Base-by-base conservation (phyloP, 1,140 invertebrate species). In the Bombus confusus region DNA sequence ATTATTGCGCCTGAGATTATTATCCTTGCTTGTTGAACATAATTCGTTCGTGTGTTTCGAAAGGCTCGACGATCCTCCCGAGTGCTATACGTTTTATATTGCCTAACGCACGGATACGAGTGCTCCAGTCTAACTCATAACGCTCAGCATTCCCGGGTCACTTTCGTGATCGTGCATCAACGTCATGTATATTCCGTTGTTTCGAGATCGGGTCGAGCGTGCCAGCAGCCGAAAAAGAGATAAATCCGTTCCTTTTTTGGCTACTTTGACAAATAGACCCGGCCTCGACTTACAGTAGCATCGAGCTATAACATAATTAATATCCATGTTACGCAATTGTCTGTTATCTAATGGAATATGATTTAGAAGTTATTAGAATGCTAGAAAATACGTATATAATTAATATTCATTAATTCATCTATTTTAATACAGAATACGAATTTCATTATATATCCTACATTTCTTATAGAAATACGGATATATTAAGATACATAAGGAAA, bases 1-100 rank as follows among this genome's bases (percentile, higher is more conserved):
- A 90, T 90, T 90, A 90, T 84, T 89, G 81, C 88, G 76, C 57
- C 62, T 77, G 69, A 83, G 89, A 91, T 88, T 83, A 87, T 88
- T 90, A 91, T 91, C 90, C 89, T 86, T 90, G 84, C 74, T 91
- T 87, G 71, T 85, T 90, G 88, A 80, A 87, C 82, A 90, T 88
- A 91, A 91, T 86, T 88, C 84, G 87, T 90, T 88, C 72, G 85
- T 74, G 62, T 52, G 66, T 91, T 91, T 85, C 89, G 90, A 87
- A 91, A 90, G 75, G 52, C 80, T 80, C 47, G 72, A 52, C 69
- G 86, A 91, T 90, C 89, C 78, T 91, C 89, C 84, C 72, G 73
- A 57, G 79, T 82, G 81, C 52, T 85, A 37, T 87, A 81, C 84
- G 47, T 82, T 87, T 87, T 87, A 75, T 81, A 82, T 90, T 89